Evolutionary conservation across 2,888 invertebrate genomes (phyloP), one percentile per base, ranked within the genome.

Genomic region (Nomada fucata): DNA sequence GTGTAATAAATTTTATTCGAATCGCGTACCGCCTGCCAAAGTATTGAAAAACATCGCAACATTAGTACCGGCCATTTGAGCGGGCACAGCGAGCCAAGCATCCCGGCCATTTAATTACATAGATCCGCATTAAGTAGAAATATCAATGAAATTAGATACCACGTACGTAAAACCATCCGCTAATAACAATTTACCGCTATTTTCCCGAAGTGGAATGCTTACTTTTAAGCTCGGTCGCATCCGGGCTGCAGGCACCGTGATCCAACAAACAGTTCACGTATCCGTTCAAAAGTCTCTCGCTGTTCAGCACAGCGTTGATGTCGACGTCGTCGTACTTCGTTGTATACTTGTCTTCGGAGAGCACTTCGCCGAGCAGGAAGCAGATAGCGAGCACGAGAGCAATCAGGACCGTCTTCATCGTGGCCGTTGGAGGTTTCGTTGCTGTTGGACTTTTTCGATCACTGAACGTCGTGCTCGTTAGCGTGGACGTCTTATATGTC

Each of bases 151-250:
- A 36, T 36, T 36, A 36, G 36, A 36, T 36, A 36, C 36, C 36
- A 36, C 36, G 36, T 36, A 36, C 36, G 7, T 36, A 36, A 36
- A 36, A 5, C 36, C 36, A 1, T 36, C 1, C 36, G 36, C 36
- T 53, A 53, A 53, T 53, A n/a, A 53, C 1, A 53, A 11, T 53
- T 53, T 7, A 36, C 36, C 36, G 36, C 36, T 3, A 1, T 15
- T 47, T 20, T 18, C 11, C 15, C 15, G 7, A 26, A 42, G 20
- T 50, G 23, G 4, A 5, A 20, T 26, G 71, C 95, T 95, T 92
- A 97, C 97, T 95, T 94, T 96, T 97, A 0, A 97, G 93, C 93
- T 96, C 96, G 85, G 95, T 95, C 60, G 95, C 97, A 90, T 97
- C 97, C 2, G 96, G 94, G 0, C 95, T 96, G 92, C 97, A 97